phyloP scores from a whole-genome alignment of 2,888 invertebrate species.

The Hydropsyche betteni region DNA sequence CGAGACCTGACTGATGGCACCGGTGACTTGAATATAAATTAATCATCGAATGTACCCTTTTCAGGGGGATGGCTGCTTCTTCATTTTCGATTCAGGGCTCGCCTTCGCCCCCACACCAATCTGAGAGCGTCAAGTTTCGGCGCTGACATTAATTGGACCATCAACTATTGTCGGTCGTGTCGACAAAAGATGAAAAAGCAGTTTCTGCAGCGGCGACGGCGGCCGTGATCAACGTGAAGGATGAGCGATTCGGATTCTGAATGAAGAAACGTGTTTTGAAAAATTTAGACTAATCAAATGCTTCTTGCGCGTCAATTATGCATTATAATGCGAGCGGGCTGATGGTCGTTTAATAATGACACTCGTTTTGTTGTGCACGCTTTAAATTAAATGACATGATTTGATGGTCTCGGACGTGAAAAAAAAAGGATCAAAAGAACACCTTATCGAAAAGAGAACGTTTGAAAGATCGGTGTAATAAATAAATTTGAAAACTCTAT shows the following conservation, averaged over 20 bases:
- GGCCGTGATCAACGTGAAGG: slow-evolving; percentile 25
- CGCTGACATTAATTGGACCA: slow-evolving; percentile 42
- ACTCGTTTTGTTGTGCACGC: too few relatives aligned
- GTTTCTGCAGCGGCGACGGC: slow-evolving; percentile 31
- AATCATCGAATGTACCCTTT: slow-evolving; percentile 42
- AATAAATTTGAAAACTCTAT: too few relatives aligned
- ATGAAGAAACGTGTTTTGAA: slow-evolving; percentile 12
- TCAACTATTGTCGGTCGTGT: slow-evolving; percentile 30
- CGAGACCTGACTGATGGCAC: slow-evolving; percentile 42
- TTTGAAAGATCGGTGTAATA: too few relatives aligned
- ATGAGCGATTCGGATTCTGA: slow-evolving; percentile 8
- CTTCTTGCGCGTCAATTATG: slow-evolving; percentile 2
- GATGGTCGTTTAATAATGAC: too few relatives aligned
- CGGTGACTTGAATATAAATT: slow-evolving; percentile 46
- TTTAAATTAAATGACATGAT: too few relatives aligned
- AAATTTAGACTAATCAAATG: too few relatives aligned
- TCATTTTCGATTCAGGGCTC: slow-evolving; percentile 35
- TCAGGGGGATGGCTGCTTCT: slow-evolving; percentile 20
- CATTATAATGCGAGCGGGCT: background rate
- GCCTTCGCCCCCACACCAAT: background rate
- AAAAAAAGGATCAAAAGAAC: too few relatives aligned
- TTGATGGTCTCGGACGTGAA: too few relatives aligned
- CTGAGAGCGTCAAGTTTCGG: slow-evolving; percentile 28
- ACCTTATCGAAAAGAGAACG: too few relatives aligned
- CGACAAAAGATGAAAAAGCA: slow-evolving; percentile 35